Evolutionary conservation across 2,888 invertebrate species (phyloP).

Genomic region (Hoplodrina blanda): DNA sequence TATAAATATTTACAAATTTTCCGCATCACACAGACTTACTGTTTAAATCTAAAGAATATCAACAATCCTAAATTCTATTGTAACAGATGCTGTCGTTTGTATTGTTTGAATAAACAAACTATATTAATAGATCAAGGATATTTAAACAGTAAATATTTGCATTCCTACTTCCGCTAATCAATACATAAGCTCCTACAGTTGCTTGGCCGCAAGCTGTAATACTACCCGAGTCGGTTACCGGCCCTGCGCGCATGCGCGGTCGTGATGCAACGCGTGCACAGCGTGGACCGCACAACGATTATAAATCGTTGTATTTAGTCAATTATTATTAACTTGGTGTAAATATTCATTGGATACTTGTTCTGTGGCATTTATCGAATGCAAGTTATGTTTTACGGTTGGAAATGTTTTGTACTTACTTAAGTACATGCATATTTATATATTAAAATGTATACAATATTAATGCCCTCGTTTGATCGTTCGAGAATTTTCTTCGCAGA

Average conservation of each 20-base stretch:
- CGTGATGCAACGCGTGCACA: conserved; percentile 62
- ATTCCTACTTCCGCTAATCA: conserved; percentile 22
- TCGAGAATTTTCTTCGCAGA: not conserved
- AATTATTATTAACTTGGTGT: conserved; percentile 41
- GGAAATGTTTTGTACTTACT: conserved; percentile 19
- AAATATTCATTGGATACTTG: conserved; percentile 49
- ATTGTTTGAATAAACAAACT: not conserved
- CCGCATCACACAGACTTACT: not conserved
- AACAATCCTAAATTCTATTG: not conserved
- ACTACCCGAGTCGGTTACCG: conserved; percentile 57
- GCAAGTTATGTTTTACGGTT: conserved; percentile 24
- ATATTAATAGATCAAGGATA: not conserved
- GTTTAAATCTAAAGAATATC: not conserved
- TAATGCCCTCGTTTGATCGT: not conserved
- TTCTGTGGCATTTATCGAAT: conserved; percentile 39
- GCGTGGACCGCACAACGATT: conserved; percentile 24
- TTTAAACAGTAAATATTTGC: conserved; percentile 3
- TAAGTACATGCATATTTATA: conserved; percentile 9
- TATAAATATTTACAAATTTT: not conserved
- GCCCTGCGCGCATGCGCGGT: conserved; percentile 61
- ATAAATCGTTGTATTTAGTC: conserved; percentile 28
- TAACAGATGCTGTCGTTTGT: not conserved
- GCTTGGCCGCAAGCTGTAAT: conserved; percentile 60
- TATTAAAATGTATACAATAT: conserved; percentile 7
- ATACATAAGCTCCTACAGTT: conserved; percentile 20